Conservation (phyloP, 2,888 invertebrate species). For the Drosophila aldrichi region DNA sequence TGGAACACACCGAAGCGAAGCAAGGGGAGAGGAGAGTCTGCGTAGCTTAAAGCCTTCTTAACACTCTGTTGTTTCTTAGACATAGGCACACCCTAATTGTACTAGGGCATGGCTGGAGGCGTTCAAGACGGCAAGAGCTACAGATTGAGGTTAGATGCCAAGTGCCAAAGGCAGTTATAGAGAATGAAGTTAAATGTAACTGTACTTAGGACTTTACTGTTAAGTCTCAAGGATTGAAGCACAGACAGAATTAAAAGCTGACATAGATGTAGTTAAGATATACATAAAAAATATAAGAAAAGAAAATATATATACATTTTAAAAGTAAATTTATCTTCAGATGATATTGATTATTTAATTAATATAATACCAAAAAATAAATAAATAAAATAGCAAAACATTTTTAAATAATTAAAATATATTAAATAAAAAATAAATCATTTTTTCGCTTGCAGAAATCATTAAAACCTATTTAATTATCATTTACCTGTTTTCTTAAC, state of each 20-base stretch:
- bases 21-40: background rate
- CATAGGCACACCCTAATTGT: constrained; percentile 62
- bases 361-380: too few relatives aligned
- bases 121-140: constrained; percentile 10
- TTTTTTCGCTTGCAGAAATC: background rate
- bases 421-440: background rate
- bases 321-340: background rate
- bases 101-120: constrained; percentile 49
- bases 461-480: constrained; percentile 58
- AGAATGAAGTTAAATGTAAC: constrained; percentile 36
- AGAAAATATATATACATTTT: background rate
- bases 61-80: constrained; percentile 67
- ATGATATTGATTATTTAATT: too few relatives aligned
- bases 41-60: constrained; percentile 72
- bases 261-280: background rate
- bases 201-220: constrained; percentile 12
- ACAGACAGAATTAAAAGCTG: background rate
- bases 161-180: constrained; percentile 61
- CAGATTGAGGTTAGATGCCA: constrained; percentile 63
- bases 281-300: background rate
- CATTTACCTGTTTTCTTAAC: constrained; percentile 27
- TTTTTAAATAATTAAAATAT: too few relatives aligned
- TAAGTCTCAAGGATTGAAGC: background rate
- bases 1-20: constrained; percentile 21
- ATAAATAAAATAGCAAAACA: too few relatives aligned